Evolutionary conservation across 2,888 invertebrate species (phyloP).

Genomic region (Theristus sp.): DNA sequence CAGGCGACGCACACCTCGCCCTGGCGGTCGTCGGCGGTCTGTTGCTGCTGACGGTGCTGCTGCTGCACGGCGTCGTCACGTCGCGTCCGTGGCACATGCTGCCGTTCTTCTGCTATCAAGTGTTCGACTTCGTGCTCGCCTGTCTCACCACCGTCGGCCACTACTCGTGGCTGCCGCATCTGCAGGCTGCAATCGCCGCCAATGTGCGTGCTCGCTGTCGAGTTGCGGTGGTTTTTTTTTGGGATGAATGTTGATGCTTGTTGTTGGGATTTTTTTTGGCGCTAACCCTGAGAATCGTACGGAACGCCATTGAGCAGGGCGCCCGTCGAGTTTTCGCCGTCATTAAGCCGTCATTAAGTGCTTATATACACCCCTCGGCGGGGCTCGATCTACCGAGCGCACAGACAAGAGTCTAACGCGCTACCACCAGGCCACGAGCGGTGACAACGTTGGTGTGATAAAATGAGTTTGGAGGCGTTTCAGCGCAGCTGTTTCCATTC

Average conservation of each 20-base stretch:
- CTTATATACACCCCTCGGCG: no score
- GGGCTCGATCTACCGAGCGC: no score
- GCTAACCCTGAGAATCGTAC: no score
- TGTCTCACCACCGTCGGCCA: slow-evolving; percentile 30
- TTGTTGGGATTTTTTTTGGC: no score
- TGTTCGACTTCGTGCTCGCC: slow-evolving; percentile 31
- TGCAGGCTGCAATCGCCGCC: slow-evolving; percentile 25
- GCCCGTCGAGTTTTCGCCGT: no score
- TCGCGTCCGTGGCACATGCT: slow-evolving; percentile 28
- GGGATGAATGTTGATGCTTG: no score
- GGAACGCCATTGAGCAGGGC: no score
- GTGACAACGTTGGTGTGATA: neutral
- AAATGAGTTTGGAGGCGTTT: neutral
- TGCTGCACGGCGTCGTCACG: slow-evolving; percentile 27
- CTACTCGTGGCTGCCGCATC: slow-evolving; percentile 30
- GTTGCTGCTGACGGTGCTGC: slow-evolving; percentile 21
- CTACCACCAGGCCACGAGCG: no score
- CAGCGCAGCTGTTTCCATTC: slow-evolving; percentile 20
- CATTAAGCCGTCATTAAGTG: no score
- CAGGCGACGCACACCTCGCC: slow-evolving; percentile 8
- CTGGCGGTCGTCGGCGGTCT: slow-evolving; percentile 9
- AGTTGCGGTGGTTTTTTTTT: no score
- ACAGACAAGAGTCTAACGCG: no score
- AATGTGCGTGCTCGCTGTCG: no score
- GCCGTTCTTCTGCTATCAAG: slow-evolving; percentile 33